Percentiles rank a stretch among this genome's conserved stretches.
Evolutionary conservation across 2,888 invertebrate genomes (phyloP).

Genomic region (Drosophila prostipennis): DNA sequence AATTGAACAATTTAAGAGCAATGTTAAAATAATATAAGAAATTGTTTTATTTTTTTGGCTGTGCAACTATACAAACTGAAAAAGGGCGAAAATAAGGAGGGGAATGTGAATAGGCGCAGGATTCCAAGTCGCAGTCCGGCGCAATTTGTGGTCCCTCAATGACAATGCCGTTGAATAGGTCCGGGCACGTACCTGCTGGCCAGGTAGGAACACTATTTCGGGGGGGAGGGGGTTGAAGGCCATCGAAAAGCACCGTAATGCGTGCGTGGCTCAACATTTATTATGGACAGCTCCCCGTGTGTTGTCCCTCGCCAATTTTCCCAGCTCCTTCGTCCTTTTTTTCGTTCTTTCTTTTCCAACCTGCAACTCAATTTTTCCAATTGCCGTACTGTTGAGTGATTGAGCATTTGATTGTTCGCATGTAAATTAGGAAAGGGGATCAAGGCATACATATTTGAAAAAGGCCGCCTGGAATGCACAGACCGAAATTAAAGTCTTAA

Average conservation of each 20-base stretch:
- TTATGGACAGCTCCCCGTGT: slow-evolving; percentile 23
- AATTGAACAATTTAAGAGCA: no score
- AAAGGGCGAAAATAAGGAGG: not conserved
- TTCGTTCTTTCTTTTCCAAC: no score
- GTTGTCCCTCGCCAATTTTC: slow-evolving; percentile 11
- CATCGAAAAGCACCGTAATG: slow-evolving; percentile 29
- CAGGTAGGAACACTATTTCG: not conserved
- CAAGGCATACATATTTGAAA: not conserved
- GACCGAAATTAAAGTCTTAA: not conserved
- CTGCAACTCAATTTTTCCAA: slow-evolving; percentile 18
- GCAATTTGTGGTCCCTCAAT: slow-evolving; percentile 32
- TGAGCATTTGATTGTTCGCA: slow-evolving; percentile 32
- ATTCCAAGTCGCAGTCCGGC: slow-evolving; percentile 17
- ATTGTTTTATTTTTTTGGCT: not conserved
- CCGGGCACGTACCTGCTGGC: slow-evolving; percentile 24
- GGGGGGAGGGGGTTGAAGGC: not conserved
- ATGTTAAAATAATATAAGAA: no score
- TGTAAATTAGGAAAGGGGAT: slow-evolving; percentile 7
- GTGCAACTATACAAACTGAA: slow-evolving; percentile 13
- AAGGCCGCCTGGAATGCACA: not conserved
- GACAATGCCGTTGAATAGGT: slow-evolving; percentile 31
- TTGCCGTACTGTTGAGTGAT: slow-evolving; percentile 28
- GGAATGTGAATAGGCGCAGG: slow-evolving; percentile 16
- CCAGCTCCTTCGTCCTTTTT: slow-evolving; percentile 6
- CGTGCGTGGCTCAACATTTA: slow-evolving; percentile 36